Base-by-base conservation (phyloP, 2,113 vertebrate genomes). In the Plecotus auritus region DNA sequence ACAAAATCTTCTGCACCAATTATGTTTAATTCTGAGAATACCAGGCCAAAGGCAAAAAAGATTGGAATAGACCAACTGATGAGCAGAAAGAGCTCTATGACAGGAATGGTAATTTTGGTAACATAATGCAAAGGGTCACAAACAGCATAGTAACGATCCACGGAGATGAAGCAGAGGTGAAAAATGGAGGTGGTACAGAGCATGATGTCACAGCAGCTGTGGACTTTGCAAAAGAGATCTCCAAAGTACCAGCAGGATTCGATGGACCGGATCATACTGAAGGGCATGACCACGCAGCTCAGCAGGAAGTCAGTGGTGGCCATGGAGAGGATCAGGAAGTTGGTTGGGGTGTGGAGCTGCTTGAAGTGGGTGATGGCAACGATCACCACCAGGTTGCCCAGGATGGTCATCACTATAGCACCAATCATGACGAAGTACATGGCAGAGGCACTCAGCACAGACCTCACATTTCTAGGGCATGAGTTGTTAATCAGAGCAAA, bases 101-200 rank as follows among this genome's bases (percentile, higher is more conserved):
- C 51, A 42, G 93, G 54, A 10, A 90, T 59, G 7, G 94, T 97
- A 17, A 85, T 97, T 92, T 93, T 97, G 49, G 73, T 97, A 59
- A 95, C 81, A 26, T 97, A 98, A 88, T 82, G 88, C 92, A 98
- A 10, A 11, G 85, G 88, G 11, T 97, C 85, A 47, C 97, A 96
- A 4, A 95, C 32, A 0, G 83, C 97, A 61, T 96, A 96, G 93
- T 97, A 96, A n/a, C 61, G 91, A 20, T 95, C 95, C 51, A 97
- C 91, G 9, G 94, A 94, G 89, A 98, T 94, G 95, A 98, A 97
- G 73, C 97, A 97, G 26, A 86, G 96, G 30, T 88, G 92, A 30
- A 97, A 98, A 78, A 92, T 96, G 3, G 94, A 98, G 9, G 88
- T 93, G 59, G 95, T 98, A 7, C 80, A 97, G 37, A 98, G 67